Conservation (phyloP, 1,140 invertebrate genomes). For the Brachionus manjavacas region DNA sequence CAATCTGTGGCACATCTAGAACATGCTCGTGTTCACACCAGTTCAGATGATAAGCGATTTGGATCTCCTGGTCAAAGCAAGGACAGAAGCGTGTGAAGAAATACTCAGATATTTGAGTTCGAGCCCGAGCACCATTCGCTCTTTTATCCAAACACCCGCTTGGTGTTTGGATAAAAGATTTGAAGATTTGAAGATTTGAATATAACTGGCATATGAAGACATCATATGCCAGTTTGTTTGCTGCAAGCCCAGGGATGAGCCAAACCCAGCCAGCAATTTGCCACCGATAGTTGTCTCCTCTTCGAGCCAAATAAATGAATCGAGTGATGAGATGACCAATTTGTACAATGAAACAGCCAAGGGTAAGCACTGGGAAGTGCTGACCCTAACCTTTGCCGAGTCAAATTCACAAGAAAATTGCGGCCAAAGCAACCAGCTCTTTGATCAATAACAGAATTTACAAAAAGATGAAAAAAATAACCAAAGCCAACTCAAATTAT, state of each 20-base stretch:
- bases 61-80: neutral
- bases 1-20: slow-evolving; percentile 31
- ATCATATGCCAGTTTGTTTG: slow-evolving; percentile 9
- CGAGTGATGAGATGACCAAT: neutral
- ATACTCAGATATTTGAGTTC: neutral
- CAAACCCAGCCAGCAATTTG: neutral
- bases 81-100: neutral
- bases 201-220: too few species aligned
- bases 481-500: neutral
- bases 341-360: neutral
- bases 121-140: neutral
- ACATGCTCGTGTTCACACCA: neutral
- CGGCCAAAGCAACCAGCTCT: neutral
- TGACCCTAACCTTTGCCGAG: slow-evolving; percentile 18
- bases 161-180: too few species aligned
- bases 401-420: neutral
- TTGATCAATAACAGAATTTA: neutral
- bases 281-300: neutral
- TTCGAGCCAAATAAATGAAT: neutral
- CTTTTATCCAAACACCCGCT: neutral
- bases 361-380: neutral
- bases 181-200: too few species aligned
- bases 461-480: neutral
- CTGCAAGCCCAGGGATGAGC: neutral
- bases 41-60: neutral